These are phyloP conservation scores for Pampus argenteus DNA, from an alignment of 2,797 vertebrate genomes.

Conservation along the genomic window DNA sequence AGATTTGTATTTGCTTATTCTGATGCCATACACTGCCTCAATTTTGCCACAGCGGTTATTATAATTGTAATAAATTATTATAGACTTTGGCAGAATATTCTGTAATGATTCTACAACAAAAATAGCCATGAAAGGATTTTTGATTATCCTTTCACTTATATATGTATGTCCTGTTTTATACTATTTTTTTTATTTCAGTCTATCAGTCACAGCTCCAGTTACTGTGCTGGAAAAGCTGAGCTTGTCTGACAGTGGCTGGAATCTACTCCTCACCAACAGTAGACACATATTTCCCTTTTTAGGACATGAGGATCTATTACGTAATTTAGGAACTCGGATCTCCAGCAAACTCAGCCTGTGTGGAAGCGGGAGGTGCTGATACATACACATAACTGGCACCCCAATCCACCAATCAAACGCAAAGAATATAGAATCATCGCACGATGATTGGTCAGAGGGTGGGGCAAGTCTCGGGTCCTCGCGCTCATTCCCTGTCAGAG, in stretches of 20 bases:
- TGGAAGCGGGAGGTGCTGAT: conserved; percentile 41
- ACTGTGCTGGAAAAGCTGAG: conserved; percentile 4
- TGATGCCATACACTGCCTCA: no score
- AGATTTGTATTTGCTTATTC: no score
- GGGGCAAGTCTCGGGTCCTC: conserved; percentile 38
- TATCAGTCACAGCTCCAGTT: conserved; percentile 3
- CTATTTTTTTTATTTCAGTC: neutral
- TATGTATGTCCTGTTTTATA: neutral
- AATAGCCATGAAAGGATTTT: neutral
- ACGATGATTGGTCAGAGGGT: conserved; percentile 70
- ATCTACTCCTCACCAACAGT: conserved; percentile 65
- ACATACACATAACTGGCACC: conserved; percentile 60
- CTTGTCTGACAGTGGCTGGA: conserved; percentile 59
- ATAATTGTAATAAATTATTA: neutral
- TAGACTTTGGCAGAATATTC: neutral
- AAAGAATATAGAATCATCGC: neutral
- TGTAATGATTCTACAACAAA: neutral
- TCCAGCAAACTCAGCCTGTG: conserved; percentile 69
- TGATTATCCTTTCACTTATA: neutral
- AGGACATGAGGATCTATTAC: conserved; percentile 90
- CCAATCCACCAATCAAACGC: conserved; percentile 61
- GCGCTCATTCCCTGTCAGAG: conserved; percentile 44
- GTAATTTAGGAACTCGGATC: conserved; percentile 83
- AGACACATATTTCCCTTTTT: conserved; percentile 89
- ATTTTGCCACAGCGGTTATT: no score